Evolutionary conservation across 2,797 vertebrate species (phyloP), one percentile per base, ranked within the genome.

Genomic region (Danio albolineatus): DNA sequence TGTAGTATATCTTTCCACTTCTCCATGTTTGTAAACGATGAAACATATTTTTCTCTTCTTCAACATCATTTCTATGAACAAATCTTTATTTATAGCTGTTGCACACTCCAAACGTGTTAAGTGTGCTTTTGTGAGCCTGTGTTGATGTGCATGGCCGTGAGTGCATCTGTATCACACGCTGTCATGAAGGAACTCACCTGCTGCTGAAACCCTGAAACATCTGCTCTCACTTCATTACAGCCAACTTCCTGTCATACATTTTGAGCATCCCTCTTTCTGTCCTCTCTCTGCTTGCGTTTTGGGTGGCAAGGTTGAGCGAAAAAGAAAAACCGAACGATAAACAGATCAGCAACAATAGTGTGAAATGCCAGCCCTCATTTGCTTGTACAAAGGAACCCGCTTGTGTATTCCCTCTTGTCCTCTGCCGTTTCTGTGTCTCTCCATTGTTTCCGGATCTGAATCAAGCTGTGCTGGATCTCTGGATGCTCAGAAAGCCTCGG

Each of bases 181-280:
- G 54, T 56, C 49, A 60, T 70, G 83, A 75, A 80, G 53, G 51
- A 75, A 21, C 44, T 88, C 78, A 86, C 81, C 80, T 85, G 79
- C 84, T 86, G 76, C 53, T 85, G 56, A 82, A 86, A 87, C 70
- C 72, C 43, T 72, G 16, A 61, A 54, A 76, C 75, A 74, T 85
- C 85, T 86, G 82, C 83, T 83, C 57, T 41, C 59, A 81, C n/a
- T 83, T 89, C 82, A 82, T 86, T 86, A 80, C 73, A 82, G 84
- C 73, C 69, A 66, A 72, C 59, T 78, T 49, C 72, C 66, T 83
- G 80, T 79, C 70, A 41, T 67, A 8, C 56, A 80, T 87, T 79
- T 41, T 81, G 54, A 79, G 73, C 14, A 71, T 65, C 38, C 19
- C 53, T 64, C 61, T 66, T 62, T 57, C 44, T 59, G 57, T 48